These are phyloP conservation scores for Odontothrips loti DNA, from an alignment of 2,888 invertebrate genomes.

Conservation along the genomic window DNA sequence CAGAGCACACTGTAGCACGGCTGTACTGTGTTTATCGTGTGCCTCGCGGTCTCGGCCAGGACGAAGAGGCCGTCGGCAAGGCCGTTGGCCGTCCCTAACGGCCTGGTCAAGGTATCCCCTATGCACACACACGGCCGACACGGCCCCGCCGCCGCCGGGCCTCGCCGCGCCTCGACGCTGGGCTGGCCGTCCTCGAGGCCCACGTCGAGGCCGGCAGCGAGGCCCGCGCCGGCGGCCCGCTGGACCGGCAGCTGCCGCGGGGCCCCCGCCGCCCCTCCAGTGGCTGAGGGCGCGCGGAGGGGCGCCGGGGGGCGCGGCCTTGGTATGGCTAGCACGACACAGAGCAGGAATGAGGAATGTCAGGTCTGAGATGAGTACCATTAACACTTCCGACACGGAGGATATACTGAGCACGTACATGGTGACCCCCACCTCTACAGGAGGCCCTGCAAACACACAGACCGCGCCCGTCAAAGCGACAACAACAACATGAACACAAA, in stretches of 20 bases:
- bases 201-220: neutral
- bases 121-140: too few species aligned
- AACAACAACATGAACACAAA: neutral
- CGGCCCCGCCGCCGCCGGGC: too few species aligned
- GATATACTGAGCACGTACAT: constrained; percentile 58
- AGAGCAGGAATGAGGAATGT: constrained; percentile 15
- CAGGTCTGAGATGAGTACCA: constrained; percentile 46
- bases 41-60: neutral
- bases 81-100: neutral
- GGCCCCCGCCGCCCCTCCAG: neutral
- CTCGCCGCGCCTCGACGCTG: too few species aligned
- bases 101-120: neutral
- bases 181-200: too few species aligned
- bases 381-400: constrained; percentile 58
- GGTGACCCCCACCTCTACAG: constrained; percentile 56
- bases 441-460: constrained; percentile 48
- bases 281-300: neutral
- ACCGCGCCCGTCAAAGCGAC: constrained; percentile 29
- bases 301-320: constrained; percentile 10
- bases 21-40: constrained; percentile 22
- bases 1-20: neutral
- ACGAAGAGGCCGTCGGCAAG: neutral
- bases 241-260: neutral
- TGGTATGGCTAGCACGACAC: constrained; percentile 11
- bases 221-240: neutral